These are phyloP conservation scores for Melospiza melodia DNA, from an alignment of 2,113 vertebrate species.

Conservation along the genomic window DNA sequence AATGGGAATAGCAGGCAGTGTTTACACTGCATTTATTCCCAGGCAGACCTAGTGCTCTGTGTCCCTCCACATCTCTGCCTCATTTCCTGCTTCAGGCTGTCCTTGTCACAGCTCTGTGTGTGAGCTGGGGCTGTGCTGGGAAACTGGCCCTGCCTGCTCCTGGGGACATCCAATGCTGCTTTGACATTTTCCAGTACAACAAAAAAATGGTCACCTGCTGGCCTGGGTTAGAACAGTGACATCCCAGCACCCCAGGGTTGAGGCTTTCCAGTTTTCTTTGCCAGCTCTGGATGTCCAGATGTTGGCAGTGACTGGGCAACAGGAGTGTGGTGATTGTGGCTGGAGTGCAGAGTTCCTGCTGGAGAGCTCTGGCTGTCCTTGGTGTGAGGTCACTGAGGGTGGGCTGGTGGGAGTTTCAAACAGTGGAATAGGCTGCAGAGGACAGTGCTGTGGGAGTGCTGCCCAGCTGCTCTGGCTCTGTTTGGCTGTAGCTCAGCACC, in stretches of 20 bases:
- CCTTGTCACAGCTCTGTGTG: neutral
- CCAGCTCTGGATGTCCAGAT: neutral
- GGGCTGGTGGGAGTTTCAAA: neutral
- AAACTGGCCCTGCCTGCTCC: neutral
- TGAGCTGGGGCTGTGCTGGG: neutral
- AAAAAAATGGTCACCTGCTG: neutral
- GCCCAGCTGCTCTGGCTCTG: neutral
- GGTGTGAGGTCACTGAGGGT: neutral
- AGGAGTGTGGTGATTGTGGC: neutral
- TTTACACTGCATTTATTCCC: conserved; percentile 13
- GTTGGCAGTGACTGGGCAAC: neutral
- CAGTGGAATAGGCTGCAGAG: neutral
- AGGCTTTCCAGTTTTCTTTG: neutral
- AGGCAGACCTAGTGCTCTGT: neutral
- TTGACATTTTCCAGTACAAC: neutral
- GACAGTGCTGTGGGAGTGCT: neutral
- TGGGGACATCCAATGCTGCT: neutral
- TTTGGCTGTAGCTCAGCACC: neutral
- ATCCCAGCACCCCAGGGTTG: neutral
- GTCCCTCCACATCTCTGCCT: neutral
- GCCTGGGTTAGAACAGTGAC: neutral
- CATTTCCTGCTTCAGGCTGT: neutral
- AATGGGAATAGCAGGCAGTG: neutral
- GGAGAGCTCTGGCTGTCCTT: neutral
- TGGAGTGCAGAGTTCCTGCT: neutral